Evolutionary conservation across 92 coral and sea anemone genomes (phyloP).

Genomic region (Scolanthus callimorphus): DNA sequence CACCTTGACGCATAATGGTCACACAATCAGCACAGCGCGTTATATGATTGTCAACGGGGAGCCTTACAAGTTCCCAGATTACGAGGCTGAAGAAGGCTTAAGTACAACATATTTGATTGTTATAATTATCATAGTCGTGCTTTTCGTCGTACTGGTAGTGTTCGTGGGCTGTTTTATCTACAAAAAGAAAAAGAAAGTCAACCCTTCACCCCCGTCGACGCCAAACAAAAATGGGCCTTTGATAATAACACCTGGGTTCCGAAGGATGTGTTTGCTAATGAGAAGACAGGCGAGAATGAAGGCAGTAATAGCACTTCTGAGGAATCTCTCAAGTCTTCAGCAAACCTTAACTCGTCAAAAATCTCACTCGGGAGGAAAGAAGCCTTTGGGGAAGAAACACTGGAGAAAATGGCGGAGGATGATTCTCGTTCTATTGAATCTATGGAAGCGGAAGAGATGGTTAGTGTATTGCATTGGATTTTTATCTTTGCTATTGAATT

Average conservation of each 20-base stretch:
- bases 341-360: background rate
- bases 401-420: background rate
- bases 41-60: slow-evolving; percentile 52
- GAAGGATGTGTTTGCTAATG: too few relatives aligned
- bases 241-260: too few relatives aligned
- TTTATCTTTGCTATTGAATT: too few relatives aligned
- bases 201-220: background rate
- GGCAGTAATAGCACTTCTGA: background rate
- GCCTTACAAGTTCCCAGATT: slow-evolving; percentile 8
- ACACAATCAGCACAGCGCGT: slow-evolving; percentile 43
- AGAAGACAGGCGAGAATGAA: too few relatives aligned
- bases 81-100: slow-evolving; percentile 13
- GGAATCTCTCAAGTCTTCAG: background rate
- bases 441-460: slow-evolving; percentile 6
- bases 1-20: slow-evolving; percentile 44
- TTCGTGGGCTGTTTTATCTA: slow-evolving; percentile 14
- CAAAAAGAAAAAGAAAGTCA: slow-evolving; percentile 11
- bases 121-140: slow-evolving; percentile 24
- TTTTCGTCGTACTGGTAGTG: slow-evolving; percentile 13
- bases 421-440: slow-evolving; percentile 16
- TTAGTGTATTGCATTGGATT: too few relatives aligned
- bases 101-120: slow-evolving; percentile 26
- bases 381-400: background rate
- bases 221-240: background rate
- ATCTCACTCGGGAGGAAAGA: background rate